Evolutionary conservation across 2,888 invertebrate genomes (phyloP), one percentile per base, ranked within the genome.

Genomic region (Dioctria rufipes): DNA sequence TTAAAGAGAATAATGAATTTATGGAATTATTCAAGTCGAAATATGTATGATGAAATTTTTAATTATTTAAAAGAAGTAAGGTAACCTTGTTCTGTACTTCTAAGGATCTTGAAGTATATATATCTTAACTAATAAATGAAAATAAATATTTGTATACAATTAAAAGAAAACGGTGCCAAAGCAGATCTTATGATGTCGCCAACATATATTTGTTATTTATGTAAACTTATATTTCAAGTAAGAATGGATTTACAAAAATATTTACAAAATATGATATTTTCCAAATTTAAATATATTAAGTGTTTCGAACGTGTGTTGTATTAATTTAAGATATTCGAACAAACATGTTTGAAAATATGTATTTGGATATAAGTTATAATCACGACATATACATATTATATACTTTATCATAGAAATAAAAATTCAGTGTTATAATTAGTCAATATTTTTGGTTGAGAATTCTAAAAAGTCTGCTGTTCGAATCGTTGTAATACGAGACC

Each of bases 141-240:
- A 80, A 69, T 54, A 13, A 78, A 39, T 82, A 83, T 82, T 82
- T 82, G 82, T 83, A 81, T 83, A 83, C 83, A 83, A 84, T 84
- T 83, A 83, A 82, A 83, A 81, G 82, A 83, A 83, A 84, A 80
- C 13, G 80, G 81, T 81, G 82, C 82, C 81, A 83, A 83, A 80
- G 81, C 81, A 81, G 66, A 78, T 83, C 83, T 83, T 83, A 82
- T 83, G 83, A 81, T 80, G 83, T 81, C 83, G 82, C 83, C 83
- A 82, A 71, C 71, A 71, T 83, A 51, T 79, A 81, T 79, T 79
- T 81, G 67, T 81, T 81, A 81, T 67, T 81, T 73, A 60, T 66
- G 78, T 65, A 73, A 73, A 73, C 63, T 4, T 2, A 37, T n/a
- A 65, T 39, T 5, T 39, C 37, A 40, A 65, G 5, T 11, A 2